Conservation (phyloP, 2,888 invertebrate genomes). For the Lutraria lutraria region DNA sequence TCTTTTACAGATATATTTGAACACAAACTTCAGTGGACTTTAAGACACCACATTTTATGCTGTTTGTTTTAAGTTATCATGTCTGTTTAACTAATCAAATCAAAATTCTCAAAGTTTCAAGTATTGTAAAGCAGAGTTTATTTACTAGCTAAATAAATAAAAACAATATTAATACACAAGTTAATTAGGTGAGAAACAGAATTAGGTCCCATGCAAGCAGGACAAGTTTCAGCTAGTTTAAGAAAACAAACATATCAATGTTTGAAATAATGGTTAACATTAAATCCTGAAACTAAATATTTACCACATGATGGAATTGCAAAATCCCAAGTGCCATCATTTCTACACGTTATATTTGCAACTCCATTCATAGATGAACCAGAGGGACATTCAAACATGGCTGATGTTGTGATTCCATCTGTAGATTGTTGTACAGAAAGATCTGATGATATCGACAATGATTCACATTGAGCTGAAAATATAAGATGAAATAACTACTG, state of each 20-base stretch:
- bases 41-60: too few species aligned
- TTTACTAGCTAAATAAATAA: neutral
- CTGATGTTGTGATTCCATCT: slow-evolving; percentile 50
- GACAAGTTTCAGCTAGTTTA: too few species aligned
- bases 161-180: too few species aligned
- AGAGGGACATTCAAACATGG: slow-evolving; percentile 42
- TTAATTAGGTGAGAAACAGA: too few species aligned
- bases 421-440: slow-evolving; percentile 17
- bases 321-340: slow-evolving; percentile 57
- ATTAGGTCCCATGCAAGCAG: too few species aligned
- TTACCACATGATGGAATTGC: slow-evolving; percentile 59
- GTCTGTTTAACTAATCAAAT: too few species aligned
- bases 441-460: neutral
- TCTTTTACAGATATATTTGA: too few species aligned
- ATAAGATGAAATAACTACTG: neutral
- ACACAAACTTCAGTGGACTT: too few species aligned
- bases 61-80: too few species aligned
- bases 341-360: slow-evolving; percentile 42
- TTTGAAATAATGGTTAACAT: neutral
- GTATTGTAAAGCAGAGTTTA: neutral
- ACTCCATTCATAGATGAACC: slow-evolving; percentile 55
- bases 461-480: neutral
- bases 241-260: too few species aligned
- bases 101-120: too few species aligned
- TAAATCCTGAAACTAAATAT: neutral